Percentiles rank a stretch among this genome's conserved stretches.
These are phyloP conservation scores for Saguinus imperator DNA, from an alignment of 2,113 vertebrate species.

Conservation along the genomic window DNA sequence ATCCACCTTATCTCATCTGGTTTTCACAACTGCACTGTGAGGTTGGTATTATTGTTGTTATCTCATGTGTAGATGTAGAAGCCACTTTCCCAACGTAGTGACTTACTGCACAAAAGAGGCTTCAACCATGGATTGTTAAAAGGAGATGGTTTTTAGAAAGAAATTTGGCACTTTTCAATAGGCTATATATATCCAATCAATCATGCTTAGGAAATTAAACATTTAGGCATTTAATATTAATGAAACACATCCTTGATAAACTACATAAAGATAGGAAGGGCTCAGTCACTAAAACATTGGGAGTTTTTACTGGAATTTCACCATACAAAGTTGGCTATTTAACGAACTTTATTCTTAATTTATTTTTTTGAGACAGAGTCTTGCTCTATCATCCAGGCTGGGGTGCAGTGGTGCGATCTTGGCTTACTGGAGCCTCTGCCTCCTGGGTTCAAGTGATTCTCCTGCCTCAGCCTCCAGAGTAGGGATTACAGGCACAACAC, in stretches of 20 bases:
- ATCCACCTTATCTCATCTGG: not conserved
- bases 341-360: not conserved
- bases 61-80: not conserved
- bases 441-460: too few species aligned
- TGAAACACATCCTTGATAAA: not conserved
- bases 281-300: not conserved
- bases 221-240: slow-evolving; percentile 12
- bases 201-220: not conserved
- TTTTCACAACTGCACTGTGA: slow-evolving; percentile 3
- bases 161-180: not conserved
- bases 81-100: not conserved
- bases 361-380: not conserved
- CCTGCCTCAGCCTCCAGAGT: too few species aligned
- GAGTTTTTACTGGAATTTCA: not conserved
- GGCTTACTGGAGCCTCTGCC: too few species aligned
- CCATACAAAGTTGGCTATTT: not conserved
- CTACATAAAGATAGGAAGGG: not conserved
- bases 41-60: not conserved
- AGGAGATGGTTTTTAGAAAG: not conserved
- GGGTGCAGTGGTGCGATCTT: too few species aligned
- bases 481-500: too few species aligned
- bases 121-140: slow-evolving; percentile 39
- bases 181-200: not conserved
- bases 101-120: not conserved
- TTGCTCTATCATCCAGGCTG: too few species aligned